Evolutionary conservation across 2,113 vertebrate species (phyloP).

Genomic region (Mesocricetus auratus): DNA sequence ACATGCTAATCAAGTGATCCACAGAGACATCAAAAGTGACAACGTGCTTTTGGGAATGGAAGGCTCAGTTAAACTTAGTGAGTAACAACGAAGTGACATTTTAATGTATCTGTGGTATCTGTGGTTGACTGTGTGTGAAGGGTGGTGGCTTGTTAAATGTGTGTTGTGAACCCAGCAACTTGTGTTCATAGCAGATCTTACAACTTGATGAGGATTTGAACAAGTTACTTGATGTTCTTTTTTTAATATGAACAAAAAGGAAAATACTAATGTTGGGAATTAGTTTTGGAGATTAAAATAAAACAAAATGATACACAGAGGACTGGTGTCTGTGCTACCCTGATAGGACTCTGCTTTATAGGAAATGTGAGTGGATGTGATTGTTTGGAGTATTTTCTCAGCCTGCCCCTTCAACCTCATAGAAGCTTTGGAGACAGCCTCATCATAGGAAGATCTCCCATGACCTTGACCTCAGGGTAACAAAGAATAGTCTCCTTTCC

Average conservation of each 20-base stretch:
- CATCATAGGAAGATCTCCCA: not conserved
- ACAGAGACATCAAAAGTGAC: slow-evolving; percentile 99
- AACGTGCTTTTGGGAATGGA: slow-evolving; percentile 99
- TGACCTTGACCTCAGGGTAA: slow-evolving; percentile 6
- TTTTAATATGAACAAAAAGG: slow-evolving; percentile 32
- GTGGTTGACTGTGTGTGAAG: slow-evolving; percentile 10
- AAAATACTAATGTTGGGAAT: slow-evolving; percentile 19
- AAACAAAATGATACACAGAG: not conserved
- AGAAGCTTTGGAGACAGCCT: not conserved
- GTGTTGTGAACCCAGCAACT: not conserved
- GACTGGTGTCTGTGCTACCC: not conserved
- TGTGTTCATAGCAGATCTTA: not conserved
- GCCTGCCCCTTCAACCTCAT: not conserved
- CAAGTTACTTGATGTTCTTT: not conserved
- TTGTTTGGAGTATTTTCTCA: slow-evolving; percentile 10
- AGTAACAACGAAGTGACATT: slow-evolving; percentile 83
- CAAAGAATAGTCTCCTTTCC: not conserved
- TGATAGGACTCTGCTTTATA: not conserved
- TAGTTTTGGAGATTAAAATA: slow-evolving; percentile 32
- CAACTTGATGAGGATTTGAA: slow-evolving; percentile 31
- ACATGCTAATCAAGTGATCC: slow-evolving; percentile 98
- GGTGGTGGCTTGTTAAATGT: not conserved
- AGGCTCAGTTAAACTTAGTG: slow-evolving; percentile 98
- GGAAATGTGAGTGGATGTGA: slow-evolving; percentile 24
- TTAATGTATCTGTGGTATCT: slow-evolving; percentile 41